Evolutionary conservation across 2,888 invertebrate species (phyloP).

Genomic region (Thelaira solivaga): DNA sequence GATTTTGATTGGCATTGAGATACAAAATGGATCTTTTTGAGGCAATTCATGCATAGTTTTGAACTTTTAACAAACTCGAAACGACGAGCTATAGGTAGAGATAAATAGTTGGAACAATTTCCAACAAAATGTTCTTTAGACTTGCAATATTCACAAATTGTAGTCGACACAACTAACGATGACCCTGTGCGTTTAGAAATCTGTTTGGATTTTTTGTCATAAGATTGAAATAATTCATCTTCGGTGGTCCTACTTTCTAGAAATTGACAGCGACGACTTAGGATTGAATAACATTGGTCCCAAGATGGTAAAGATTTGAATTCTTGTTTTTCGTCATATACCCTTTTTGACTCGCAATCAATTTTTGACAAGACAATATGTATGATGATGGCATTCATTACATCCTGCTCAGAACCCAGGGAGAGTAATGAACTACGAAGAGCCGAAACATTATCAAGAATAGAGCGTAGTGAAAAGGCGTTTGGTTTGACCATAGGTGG

Average conservation of each 20-base stretch:
- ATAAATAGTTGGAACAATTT: no score
- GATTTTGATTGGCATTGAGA: not conserved
- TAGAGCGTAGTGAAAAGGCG: not conserved
- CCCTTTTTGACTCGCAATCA: constrained; percentile 7
- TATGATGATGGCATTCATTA: constrained; percentile 28
- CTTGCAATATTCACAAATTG: no score
- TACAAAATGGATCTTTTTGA: not conserved
- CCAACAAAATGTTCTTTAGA: not conserved
- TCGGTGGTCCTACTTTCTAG: no score
- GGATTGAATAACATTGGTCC: no score
- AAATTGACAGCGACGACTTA: no score
- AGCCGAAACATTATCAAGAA: constrained; percentile 2
- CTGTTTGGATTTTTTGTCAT: not conserved
- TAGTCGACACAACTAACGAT: no score
- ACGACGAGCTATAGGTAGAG: no score
- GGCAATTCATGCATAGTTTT: not conserved
- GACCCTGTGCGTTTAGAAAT: no score
- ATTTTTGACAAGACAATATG: constrained; percentile 20
- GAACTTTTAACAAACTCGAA: not conserved
- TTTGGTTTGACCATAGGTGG: not conserved
- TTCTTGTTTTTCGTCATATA: constrained; percentile 22
- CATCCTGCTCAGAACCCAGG: no score
- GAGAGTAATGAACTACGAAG: constrained; percentile 12
- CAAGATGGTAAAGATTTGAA: constrained; percentile 21
- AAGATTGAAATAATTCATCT: not conserved